phyloP scores from a whole-genome alignment of 1,140 invertebrate species.

The Andricus grossulariae region DNA sequence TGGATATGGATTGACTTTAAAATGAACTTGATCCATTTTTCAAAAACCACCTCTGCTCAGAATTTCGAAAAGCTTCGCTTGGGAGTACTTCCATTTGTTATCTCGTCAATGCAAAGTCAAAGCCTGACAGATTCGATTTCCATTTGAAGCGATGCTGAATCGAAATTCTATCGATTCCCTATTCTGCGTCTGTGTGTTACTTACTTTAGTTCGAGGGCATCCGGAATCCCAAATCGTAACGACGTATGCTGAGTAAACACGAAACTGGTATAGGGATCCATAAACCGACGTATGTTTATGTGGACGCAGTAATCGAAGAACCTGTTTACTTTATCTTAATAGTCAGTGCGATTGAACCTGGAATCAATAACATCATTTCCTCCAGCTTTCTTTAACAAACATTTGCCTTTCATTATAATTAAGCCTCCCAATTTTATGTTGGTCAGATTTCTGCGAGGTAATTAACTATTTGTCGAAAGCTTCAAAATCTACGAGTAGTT shows the following conservation, averaged over 20 bases:
- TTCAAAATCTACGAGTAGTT: too few relatives aligned
- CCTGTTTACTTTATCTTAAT: constrained; percentile 27
- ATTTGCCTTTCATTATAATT: constrained; percentile 18
- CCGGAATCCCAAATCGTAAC: constrained; percentile 4
- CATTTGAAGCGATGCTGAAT: constrained; percentile 4
- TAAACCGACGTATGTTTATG: constrained; percentile 27
- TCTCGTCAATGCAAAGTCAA: not conserved
- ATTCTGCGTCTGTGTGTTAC: not conserved
- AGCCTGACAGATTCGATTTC: not conserved
- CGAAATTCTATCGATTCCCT: constrained; percentile 15
- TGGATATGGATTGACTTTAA: too few relatives aligned
- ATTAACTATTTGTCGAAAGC: too few relatives aligned
- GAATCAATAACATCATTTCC: constrained; percentile 24
- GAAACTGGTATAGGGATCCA: constrained; percentile 24
- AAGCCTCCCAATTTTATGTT: not conserved
- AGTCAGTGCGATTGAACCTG: constrained; percentile 17
- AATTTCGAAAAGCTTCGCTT: too few relatives aligned
- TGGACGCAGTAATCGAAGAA: constrained; percentile 11
- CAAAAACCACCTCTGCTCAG: too few relatives aligned
- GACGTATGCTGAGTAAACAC: constrained; percentile 25
- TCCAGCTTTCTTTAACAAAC: constrained; percentile 11
- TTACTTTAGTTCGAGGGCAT: constrained; percentile 15
- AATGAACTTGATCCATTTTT: too few relatives aligned
- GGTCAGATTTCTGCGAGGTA: too few relatives aligned
- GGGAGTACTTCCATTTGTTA: too few relatives aligned